Evolutionary conservation across 1,140 invertebrate genomes (phyloP).

Genomic region (Leptestheria dahalacensis): DNA sequence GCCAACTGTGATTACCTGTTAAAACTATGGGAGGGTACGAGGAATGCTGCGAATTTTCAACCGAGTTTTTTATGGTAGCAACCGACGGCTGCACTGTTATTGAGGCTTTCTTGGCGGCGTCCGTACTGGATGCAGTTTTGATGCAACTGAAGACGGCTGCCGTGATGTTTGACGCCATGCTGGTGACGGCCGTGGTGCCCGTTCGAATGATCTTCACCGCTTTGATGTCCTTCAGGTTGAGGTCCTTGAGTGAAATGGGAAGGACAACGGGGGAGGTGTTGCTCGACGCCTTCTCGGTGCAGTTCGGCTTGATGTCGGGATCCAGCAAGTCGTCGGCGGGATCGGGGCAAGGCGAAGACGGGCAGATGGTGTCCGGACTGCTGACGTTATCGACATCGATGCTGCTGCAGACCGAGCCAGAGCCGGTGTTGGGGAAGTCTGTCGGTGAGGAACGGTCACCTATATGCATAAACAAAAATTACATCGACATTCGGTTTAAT

Average conservation of each 20-base stretch:
- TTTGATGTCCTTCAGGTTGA: conserved; percentile 15
- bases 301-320: background rate
- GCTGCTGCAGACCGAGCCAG: conserved; percentile 4
- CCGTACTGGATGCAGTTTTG: background rate
- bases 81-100: background rate
- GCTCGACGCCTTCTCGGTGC: background rate
- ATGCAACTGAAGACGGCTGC: conserved; percentile 4
- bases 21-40: conserved; percentile 11
- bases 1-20: background rate
- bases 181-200: conserved; percentile 5
- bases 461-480: background rate
- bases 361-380: conserved; percentile 7
- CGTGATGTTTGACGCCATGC: background rate
- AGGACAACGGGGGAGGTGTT: conserved; percentile 3
- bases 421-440: background rate
- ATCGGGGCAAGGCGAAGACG: background rate
- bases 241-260: conserved; percentile 13
- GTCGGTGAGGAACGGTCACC: conserved; percentile 2
- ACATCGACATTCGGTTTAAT: too few relatives aligned
- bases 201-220: conserved; percentile 15
- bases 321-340: background rate
- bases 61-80: background rate
- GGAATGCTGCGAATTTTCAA: background rate
- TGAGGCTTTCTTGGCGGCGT: background rate
- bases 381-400: conserved; percentile 1